Evolutionary conservation across 2,113 vertebrate species (phyloP).

Genomic region (Prunella fulvescens): DNA sequence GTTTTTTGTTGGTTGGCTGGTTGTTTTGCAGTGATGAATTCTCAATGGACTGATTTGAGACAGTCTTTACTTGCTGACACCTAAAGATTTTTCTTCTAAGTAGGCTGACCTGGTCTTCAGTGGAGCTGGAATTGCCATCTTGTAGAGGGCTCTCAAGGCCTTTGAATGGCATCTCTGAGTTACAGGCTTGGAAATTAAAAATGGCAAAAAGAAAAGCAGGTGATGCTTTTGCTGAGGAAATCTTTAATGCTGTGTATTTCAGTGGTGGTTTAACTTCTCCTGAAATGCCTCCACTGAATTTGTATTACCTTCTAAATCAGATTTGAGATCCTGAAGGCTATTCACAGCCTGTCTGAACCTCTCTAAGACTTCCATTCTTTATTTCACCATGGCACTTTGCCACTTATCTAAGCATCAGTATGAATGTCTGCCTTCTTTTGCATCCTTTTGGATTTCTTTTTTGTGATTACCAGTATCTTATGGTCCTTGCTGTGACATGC

Average conservation of each 20-base stretch:
- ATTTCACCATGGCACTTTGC: background rate
- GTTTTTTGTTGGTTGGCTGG: background rate
- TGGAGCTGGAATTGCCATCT: background rate
- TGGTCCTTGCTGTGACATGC: background rate
- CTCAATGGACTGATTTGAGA: background rate
- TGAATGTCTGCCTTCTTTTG: background rate
- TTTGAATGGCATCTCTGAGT: background rate
- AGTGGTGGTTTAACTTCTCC: background rate
- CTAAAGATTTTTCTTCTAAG: background rate
- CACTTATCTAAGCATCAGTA: background rate
- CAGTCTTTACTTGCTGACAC: background rate
- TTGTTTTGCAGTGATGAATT: background rate
- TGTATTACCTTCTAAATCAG: background rate
- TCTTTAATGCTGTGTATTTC: background rate
- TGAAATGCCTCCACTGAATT: background rate
- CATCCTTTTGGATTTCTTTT: background rate
- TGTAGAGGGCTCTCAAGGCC: background rate
- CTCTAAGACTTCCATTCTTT: background rate
- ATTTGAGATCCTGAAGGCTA: background rate
- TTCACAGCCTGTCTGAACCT: background rate
- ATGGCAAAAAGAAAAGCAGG: background rate
- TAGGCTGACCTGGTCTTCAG: background rate
- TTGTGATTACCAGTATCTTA: background rate
- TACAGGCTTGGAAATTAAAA: background rate
- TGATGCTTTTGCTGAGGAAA: background rate